phyloP scores from a whole-genome alignment of 2,888 invertebrate species.

The Octodonta nipae region DNA sequence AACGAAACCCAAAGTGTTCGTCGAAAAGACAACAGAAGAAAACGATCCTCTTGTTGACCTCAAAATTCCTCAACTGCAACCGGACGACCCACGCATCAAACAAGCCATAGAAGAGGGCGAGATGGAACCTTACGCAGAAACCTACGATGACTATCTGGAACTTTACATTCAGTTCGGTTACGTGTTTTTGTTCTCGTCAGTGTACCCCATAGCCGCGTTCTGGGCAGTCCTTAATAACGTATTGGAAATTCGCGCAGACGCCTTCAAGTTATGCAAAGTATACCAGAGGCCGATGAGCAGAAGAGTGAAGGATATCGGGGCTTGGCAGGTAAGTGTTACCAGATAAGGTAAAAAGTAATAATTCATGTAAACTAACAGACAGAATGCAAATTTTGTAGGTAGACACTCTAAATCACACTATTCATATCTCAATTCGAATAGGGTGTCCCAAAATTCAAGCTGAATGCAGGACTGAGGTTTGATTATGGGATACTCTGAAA shows the following conservation, averaged over 20 bases:
- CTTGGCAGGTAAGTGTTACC: constrained; percentile 61
- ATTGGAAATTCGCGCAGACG: constrained; percentile 60
- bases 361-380: no score
- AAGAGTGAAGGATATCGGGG: constrained; percentile 57
- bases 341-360: no score
- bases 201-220: constrained; percentile 61
- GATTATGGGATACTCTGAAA: no score
- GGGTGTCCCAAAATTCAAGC: no score
- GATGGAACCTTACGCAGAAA: constrained; percentile 60
- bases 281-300: constrained; percentile 54
- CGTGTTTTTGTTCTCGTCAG: constrained; percentile 63
- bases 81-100: constrained; percentile 37
- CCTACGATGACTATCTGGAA: constrained; percentile 65
- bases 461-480: no score
- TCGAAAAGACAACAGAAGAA: constrained; percentile 7
- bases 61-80: constrained; percentile 32
- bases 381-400: no score
- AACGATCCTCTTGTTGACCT: constrained; percentile 6
- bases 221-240: constrained; percentile 62
- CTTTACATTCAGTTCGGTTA: constrained; percentile 70
- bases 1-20: constrained; percentile 14
- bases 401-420: no score
- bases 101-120: constrained; percentile 33
- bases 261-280: constrained; percentile 59
- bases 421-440: no score